phyloP scores from a whole-genome alignment of 2,888 invertebrate species.

The Halictus ligatus region DNA sequence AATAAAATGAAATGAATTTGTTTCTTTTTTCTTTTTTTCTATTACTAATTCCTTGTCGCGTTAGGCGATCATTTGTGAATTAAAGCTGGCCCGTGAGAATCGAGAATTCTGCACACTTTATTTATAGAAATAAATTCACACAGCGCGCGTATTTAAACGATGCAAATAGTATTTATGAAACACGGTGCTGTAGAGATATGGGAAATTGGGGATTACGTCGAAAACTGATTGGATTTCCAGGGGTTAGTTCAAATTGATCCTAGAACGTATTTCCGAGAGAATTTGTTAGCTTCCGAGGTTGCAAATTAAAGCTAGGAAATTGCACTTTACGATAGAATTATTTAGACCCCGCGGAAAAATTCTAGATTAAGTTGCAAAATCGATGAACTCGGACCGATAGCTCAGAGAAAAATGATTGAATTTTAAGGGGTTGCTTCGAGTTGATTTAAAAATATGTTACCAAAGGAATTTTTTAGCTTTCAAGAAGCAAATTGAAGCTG shows the following conservation, averaged over 20 bases:
- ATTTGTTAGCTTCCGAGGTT: not conserved
- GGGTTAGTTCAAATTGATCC: not conserved
- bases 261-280: not conserved
- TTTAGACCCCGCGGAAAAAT: not conserved
- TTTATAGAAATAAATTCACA: too few species aligned
- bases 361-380: not conserved
- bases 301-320: not conserved
- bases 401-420: not conserved
- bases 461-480: not conserved
- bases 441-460: not conserved
- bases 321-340: not conserved
- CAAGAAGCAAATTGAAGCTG: not conserved
- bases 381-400: not conserved
- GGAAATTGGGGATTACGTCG: not conserved
- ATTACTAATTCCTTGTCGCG: too few species aligned
- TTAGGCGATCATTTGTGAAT: too few species aligned
- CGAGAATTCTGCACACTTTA: too few species aligned
- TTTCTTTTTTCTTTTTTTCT: too few species aligned
- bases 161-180: not conserved
- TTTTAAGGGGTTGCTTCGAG: not conserved
- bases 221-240: not conserved
- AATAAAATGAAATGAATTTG: too few species aligned
- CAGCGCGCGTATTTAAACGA: too few species aligned
- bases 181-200: not conserved
- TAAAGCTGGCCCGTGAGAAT: too few species aligned